phyloP scores from a whole-genome alignment of 2,888 invertebrate genomes.

The Malachius bipustulatus region DNA sequence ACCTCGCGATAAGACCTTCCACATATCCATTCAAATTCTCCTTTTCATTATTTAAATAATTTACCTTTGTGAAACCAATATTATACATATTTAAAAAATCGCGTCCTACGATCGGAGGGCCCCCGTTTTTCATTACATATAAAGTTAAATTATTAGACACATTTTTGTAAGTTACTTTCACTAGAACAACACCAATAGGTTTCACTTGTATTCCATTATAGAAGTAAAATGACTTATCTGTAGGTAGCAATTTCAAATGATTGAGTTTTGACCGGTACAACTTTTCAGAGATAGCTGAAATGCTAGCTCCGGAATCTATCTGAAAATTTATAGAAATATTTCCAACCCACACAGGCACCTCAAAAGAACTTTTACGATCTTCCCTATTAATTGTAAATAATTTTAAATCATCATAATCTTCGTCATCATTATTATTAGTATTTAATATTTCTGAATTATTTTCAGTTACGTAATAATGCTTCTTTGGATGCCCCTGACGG shows the following conservation, averaged over 20 bases:
- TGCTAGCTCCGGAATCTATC: slow-evolving; percentile 12
- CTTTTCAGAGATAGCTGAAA: slow-evolving; percentile 9
- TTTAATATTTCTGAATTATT: too few relatives aligned
- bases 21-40: too few relatives aligned
- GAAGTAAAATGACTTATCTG: slow-evolving; percentile 7
- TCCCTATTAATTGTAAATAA: too few relatives aligned
- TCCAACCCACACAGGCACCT: too few relatives aligned
- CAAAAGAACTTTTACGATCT: too few relatives aligned
- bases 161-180: slow-evolving; percentile 8
- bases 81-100: slow-evolving; percentile 8
- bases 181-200: slow-evolving; percentile 9
- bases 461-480: too few relatives aligned
- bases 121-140: slow-evolving; percentile 10
- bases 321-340: too few relatives aligned
- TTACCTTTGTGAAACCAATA: slow-evolving; percentile 7
- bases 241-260: background rate
- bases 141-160: slow-evolving; percentile 7
- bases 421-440: too few relatives aligned
- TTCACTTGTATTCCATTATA: slow-evolving; percentile 10
- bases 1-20: slow-evolving; percentile 8
- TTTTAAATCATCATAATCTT: too few relatives aligned
- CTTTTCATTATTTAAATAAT: slow-evolving; percentile 4
- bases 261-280: slow-evolving; percentile 7
- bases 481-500: too few relatives aligned
- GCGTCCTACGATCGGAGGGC: slow-evolving; percentile 9